Evolutionary conservation across 1,140 invertebrate species (phyloP).

Genomic region (Ephestia elutella): DNA sequence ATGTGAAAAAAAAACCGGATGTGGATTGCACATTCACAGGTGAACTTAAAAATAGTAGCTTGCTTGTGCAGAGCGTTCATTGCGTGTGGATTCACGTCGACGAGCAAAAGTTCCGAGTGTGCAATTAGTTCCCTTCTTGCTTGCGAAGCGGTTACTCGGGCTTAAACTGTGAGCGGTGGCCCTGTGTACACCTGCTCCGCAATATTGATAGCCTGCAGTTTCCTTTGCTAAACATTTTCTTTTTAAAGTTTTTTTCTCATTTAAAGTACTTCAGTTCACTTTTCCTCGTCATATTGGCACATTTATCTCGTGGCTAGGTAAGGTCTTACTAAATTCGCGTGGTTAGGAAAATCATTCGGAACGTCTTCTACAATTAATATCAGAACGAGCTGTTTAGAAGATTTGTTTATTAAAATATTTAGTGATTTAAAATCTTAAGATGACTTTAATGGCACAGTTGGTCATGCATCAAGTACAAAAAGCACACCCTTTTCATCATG

Average conservation of each 20-base stretch:
- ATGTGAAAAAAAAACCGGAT: background rate
- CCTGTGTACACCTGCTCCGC: conserved; percentile 13
- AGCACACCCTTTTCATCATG: no score
- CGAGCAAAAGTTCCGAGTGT: conserved; percentile 39
- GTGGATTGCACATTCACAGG: no score
- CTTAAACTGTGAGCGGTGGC: conserved; percentile 21
- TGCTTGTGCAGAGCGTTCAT: conserved; percentile 12
- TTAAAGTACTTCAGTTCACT: background rate
- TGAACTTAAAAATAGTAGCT: background rate
- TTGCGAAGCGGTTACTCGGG: conserved; percentile 24
- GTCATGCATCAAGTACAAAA: no score
- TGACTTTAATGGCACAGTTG: no score
- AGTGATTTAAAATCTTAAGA: no score
- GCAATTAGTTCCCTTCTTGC: conserved; percentile 48
- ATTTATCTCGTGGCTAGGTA: no score
- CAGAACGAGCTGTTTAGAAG: no score
- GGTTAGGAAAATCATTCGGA: no score
- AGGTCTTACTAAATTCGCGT: no score
- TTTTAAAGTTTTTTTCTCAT: no score
- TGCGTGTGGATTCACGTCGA: conserved; percentile 37
- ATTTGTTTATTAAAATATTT: no score
- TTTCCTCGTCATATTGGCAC: background rate
- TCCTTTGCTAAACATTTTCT: background rate
- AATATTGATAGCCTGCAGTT: conserved; percentile 11
- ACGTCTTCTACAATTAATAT: no score